A percentile compares a stretch with the other conserved stretches of the same genome.
Conservation (phyloP, 2,888 invertebrate species). For the Melieria picta region DNA sequence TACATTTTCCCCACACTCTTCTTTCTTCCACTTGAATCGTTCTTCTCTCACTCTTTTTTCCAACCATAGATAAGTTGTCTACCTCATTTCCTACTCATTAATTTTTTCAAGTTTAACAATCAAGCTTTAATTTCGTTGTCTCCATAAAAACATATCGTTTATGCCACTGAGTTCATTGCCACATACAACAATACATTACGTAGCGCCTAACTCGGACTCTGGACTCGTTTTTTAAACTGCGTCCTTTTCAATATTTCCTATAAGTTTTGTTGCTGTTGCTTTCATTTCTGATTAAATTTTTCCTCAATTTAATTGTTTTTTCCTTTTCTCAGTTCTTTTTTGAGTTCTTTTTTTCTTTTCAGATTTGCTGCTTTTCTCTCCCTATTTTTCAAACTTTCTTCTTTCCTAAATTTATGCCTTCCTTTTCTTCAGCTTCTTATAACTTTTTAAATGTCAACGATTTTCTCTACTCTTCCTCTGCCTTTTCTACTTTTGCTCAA, state of each 20-base stretch:
- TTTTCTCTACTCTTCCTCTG: not conserved
- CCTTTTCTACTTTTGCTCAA: slow-evolving; percentile 33
- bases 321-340: not conserved
- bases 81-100: too few relatives aligned
- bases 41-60: slow-evolving; percentile 6
- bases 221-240: too few relatives aligned
- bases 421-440: not conserved
- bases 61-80: not conserved
- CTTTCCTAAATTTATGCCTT: too few relatives aligned
- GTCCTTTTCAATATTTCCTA: not conserved
- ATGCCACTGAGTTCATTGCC: too few relatives aligned
- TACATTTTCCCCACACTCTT: not conserved
- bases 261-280: not conserved
- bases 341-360: not conserved
- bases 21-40: slow-evolving; percentile 19
- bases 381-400: not conserved
- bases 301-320: not conserved
- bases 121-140: too few relatives aligned
- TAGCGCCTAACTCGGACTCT: too few relatives aligned
- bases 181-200: too few relatives aligned
- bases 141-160: too few relatives aligned
- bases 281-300: too few relatives aligned
- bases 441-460: not conserved
- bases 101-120: too few relatives aligned
- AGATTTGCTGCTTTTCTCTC: not conserved